Conservation (phyloP, 1,140 invertebrate species). For the Nasonia longicornis region DNA sequence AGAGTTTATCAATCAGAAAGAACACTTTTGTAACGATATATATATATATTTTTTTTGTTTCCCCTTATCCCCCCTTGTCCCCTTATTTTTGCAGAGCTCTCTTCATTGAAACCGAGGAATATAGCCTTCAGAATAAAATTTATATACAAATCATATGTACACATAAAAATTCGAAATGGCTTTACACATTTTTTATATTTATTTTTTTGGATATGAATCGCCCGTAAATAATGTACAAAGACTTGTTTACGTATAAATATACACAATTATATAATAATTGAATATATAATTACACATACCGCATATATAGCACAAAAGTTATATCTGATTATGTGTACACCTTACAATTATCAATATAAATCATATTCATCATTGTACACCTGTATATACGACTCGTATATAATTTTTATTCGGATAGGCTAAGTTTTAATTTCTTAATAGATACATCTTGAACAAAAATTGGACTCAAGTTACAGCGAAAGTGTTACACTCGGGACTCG, state of each 20-base stretch:
- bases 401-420: slow-evolving; percentile 23
- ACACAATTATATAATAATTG: slow-evolving; percentile 25
- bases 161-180: slow-evolving; percentile 2
- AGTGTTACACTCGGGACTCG: neutral
- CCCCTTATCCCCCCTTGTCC: neutral
- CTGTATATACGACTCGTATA: slow-evolving; percentile 36
- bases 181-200: slow-evolving; percentile 13
- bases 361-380: slow-evolving; percentile 21
- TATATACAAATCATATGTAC: slow-evolving; percentile 35
- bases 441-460: neutral
- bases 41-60: neutral
- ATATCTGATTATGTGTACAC: slow-evolving; percentile 4
- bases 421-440: neutral
- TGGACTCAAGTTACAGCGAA: neutral
- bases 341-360: slow-evolving; percentile 21
- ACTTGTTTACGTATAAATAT: slow-evolving; percentile 21
- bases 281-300: slow-evolving; percentile 29
- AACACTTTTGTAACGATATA: slow-evolving; percentile 21
- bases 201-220: neutral
- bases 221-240: slow-evolving; percentile 21
- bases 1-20: neutral
- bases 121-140: slow-evolving; percentile 13
- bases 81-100: neutral
- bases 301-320: slow-evolving; percentile 21
- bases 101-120: neutral